Evolutionary conservation across 2,888 invertebrate genomes (phyloP).

Genomic region (Pycnomerus fuliginosus): DNA sequence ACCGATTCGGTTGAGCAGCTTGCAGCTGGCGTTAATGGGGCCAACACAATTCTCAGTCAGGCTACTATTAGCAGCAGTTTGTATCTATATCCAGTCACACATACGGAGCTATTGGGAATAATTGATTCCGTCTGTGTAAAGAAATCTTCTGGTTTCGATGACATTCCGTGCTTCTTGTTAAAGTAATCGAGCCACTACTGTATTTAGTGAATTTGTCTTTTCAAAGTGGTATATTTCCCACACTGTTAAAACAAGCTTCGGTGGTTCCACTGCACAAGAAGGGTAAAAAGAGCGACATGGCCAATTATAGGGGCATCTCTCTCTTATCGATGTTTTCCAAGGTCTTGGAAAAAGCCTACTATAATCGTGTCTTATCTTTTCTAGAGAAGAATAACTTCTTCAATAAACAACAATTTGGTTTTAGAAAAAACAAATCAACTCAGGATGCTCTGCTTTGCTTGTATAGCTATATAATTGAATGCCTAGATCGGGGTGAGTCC

Average conservation of each 20-base stretch:
- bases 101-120: too few relatives aligned
- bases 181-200: constrained; percentile 32
- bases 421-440: neutral
- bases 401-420: neutral
- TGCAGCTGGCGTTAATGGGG: too few relatives aligned
- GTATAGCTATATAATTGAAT: too few relatives aligned
- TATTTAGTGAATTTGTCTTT: neutral
- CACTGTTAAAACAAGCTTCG: neutral
- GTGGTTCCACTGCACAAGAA: neutral
- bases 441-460: neutral
- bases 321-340: neutral
- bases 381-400: neutral
- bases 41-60: too few relatives aligned
- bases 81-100: too few relatives aligned
- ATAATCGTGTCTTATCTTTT: neutral
- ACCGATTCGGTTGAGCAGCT: too few relatives aligned
- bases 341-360: neutral
- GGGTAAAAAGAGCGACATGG: neutral
- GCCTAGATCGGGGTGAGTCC: too few relatives aligned
- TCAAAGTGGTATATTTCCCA: neutral
- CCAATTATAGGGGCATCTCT: neutral
- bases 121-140: too few relatives aligned
- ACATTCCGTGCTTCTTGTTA: too few relatives aligned
- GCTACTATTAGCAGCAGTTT: too few relatives aligned
- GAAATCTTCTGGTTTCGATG: too few relatives aligned